These are phyloP conservation scores for Ornithoptera priamus DNA, from an alignment of 2,888 invertebrate species.

Conservation along the genomic window DNA sequence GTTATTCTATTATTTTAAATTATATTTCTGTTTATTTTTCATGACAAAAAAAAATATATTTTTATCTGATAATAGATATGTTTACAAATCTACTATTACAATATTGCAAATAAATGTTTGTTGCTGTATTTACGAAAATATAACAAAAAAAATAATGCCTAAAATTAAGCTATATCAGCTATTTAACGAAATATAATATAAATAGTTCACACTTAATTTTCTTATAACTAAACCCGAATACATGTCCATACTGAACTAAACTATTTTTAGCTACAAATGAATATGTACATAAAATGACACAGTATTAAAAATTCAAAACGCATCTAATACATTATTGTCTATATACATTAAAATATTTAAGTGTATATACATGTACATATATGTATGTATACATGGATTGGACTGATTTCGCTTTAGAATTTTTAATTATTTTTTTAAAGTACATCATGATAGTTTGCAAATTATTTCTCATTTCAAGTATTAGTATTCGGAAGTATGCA, in stretches of 20 bases:
- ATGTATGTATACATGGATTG: conserved; percentile 44
- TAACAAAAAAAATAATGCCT: conserved; percentile 2
- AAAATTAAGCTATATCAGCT: neutral
- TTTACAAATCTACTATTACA: neutral
- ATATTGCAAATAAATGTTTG: neutral
- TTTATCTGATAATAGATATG: neutral
- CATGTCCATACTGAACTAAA: conserved; percentile 23
- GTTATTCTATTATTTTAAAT: too few relatives aligned
- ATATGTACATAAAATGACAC: conserved; percentile 29
- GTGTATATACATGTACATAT: too few relatives aligned
- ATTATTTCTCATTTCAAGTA: neutral
- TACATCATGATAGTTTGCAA: neutral
- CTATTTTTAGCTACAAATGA: conserved; percentile 26
- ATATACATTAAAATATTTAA: conserved; percentile 49
- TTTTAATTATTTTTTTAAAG: conserved; percentile 19
- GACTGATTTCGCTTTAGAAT: conserved; percentile 45
- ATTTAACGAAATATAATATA: neutral
- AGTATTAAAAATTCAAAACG: conserved; percentile 22
- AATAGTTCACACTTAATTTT: conserved; percentile 23
- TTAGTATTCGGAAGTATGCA: neutral
- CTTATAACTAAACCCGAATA: conserved; percentile 29
- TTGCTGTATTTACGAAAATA: conserved; percentile 2
- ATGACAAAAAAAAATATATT: neutral
- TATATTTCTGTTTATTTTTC: neutral
- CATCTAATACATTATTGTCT: conserved; percentile 63